These are phyloP conservation scores for Lymantria dispar DNA, from an alignment of 2,888 invertebrate genomes.

Conservation along the genomic window DNA sequence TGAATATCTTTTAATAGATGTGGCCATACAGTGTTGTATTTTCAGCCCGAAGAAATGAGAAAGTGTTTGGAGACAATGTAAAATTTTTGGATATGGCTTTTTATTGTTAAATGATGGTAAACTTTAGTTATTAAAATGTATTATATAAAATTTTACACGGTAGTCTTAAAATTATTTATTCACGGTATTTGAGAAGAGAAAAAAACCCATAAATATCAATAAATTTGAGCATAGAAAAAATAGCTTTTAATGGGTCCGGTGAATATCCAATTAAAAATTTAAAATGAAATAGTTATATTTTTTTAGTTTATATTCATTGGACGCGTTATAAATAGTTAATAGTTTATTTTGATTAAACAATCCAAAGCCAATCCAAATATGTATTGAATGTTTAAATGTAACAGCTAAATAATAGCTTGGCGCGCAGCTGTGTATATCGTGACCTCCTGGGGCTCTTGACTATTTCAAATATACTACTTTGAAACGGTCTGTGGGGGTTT, in stretches of 20 bases:
- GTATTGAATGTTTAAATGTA: slow-evolving; percentile 48
- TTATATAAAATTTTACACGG: background rate
- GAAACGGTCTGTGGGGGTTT: slow-evolving; percentile 47
- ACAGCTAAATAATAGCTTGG: slow-evolving; percentile 73
- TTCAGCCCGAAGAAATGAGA: slow-evolving; percentile 16
- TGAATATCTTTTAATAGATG: slow-evolving; percentile 13
- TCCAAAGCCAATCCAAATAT: slow-evolving; percentile 1
- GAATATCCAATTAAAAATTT: too few species aligned
- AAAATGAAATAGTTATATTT: too few species aligned
- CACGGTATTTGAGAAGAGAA: too few species aligned
- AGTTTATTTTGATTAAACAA: background rate
- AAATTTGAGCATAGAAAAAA: too few species aligned
- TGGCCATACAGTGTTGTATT: slow-evolving; percentile 15
- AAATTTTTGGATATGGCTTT: slow-evolving; percentile 9
- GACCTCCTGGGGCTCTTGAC: slow-evolving; percentile 67
- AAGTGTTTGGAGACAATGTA: slow-evolving; percentile 8
- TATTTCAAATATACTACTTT: slow-evolving; percentile 48
- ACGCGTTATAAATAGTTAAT: too few species aligned
- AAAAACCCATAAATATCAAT: too few species aligned
- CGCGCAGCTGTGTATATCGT: slow-evolving; percentile 79
- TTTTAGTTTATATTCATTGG: too few species aligned
- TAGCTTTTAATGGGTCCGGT: too few species aligned
- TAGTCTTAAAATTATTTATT: too few species aligned
- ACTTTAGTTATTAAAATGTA: background rate
- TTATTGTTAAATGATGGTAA: slow-evolving; percentile 11